phyloP scores from a whole-genome alignment of 2,888 invertebrate genomes.

The Myathropa florea region DNA sequence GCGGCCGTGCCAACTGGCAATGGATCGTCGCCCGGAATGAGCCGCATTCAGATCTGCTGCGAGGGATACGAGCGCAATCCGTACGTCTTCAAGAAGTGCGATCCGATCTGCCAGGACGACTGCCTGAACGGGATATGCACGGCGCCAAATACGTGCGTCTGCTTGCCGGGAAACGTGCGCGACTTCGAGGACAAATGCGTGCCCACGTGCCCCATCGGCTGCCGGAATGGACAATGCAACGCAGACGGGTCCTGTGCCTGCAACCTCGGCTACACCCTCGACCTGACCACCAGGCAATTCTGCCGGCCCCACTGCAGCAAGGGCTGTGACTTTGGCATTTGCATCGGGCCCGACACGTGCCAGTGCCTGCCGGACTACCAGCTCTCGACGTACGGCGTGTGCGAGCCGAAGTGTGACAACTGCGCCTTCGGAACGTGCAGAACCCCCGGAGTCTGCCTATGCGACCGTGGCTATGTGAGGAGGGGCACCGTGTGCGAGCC shows the following conservation, averaged over 20 bases:
- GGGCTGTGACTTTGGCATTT: conserved; percentile 76
- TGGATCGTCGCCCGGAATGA: conserved; percentile 83
- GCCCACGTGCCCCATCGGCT: conserved; percentile 86
- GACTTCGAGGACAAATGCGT: conserved; percentile 81
- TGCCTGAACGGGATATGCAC: conserved; percentile 82
- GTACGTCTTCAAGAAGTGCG: conserved; percentile 81
- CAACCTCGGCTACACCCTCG: conserved; percentile 78
- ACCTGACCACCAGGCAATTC: conserved; percentile 76
- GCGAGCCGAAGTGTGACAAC: conserved; percentile 79
- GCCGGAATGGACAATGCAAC: conserved; percentile 82
- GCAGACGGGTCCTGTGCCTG: conserved; percentile 77
- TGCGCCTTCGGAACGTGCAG: conserved; percentile 83
- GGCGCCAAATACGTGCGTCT: conserved; percentile 81
- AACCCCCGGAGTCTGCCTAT: conserved; percentile 84
- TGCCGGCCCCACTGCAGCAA: conserved; percentile 77
- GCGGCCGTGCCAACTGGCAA: conserved; percentile 75
- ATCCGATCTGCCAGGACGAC: conserved; percentile 80
- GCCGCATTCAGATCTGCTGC: conserved; percentile 87
- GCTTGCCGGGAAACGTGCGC: conserved; percentile 80
- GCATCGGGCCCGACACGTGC: conserved; percentile 77
- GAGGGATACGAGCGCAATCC: conserved; percentile 85
- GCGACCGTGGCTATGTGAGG: conserved; percentile 82
- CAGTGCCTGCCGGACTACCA: conserved; percentile 75
- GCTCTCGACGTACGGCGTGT: conserved; percentile 74
- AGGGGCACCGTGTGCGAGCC: conserved; percentile 79